Evolutionary conservation across 2,113 vertebrate species (phyloP).

Genomic region (Erpornis zantholeuca): DNA sequence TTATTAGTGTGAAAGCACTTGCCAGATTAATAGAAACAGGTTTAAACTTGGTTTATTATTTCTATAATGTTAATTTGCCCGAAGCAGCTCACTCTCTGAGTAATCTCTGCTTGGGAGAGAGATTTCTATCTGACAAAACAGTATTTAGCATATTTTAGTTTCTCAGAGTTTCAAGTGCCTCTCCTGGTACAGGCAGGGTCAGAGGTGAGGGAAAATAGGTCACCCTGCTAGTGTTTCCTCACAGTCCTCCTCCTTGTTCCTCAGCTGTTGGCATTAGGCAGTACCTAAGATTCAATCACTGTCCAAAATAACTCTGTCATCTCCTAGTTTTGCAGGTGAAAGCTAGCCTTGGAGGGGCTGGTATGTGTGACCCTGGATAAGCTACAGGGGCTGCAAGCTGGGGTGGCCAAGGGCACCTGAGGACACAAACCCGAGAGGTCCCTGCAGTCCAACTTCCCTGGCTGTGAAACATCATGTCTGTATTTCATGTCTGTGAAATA

Average conservation of each 20-base stretch:
- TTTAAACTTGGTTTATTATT: constrained; percentile 32
- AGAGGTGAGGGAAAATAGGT: not conserved
- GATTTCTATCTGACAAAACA: not conserved
- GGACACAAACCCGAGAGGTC: not conserved
- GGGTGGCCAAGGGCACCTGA: not conserved
- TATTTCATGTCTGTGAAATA: not conserved
- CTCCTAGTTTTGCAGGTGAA: not conserved
- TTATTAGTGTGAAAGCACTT: constrained; percentile 43
- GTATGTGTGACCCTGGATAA: not conserved
- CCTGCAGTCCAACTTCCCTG: not conserved
- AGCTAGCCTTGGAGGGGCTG: not conserved
- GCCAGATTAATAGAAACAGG: constrained; percentile 7
- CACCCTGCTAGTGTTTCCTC: not conserved
- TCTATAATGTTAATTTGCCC: constrained; percentile 14
- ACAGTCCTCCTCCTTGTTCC: not conserved
- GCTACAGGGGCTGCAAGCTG: not conserved
- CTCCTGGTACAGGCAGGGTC: not conserved
- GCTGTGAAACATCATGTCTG: not conserved
- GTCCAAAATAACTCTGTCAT: not conserved
- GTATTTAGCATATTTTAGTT: not conserved
- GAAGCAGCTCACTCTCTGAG: not conserved
- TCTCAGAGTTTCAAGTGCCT: not conserved
- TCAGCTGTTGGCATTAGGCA: not conserved
- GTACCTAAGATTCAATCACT: not conserved
- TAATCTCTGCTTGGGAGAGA: not conserved